Percentiles rank a stretch among this genome's conserved stretches.
These are phyloP conservation scores for Hippoglossus hippoglossus DNA, from an alignment of 2,797 vertebrate genomes.

Conservation along the genomic window DNA sequence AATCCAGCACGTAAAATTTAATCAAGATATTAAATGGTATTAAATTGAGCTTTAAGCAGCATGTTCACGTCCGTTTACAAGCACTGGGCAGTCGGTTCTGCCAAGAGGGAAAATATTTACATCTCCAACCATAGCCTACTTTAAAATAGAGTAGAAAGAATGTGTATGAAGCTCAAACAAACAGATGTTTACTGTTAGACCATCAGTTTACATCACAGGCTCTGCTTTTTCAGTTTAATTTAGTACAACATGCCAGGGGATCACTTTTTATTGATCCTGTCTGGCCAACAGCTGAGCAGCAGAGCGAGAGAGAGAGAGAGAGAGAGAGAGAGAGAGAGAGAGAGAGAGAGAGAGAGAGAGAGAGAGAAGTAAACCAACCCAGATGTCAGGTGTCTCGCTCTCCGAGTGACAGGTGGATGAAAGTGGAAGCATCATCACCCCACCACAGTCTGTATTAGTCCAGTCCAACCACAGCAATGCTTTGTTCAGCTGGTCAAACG, in stretches of 20 bases:
- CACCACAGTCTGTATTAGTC: constrained; percentile 34
- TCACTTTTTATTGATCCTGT: constrained; percentile 7
- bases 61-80: no score
- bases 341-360: background rate
- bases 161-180: background rate
- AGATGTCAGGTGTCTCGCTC: background rate
- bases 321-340: no score
- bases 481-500: constrained; percentile 33
- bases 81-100: background rate
- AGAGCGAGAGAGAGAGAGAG: background rate
- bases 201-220: background rate
- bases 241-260: background rate
- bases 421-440: constrained; percentile 23
- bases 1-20: constrained; percentile 2
- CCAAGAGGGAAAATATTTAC: background rate
- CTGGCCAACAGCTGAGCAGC: constrained; percentile 7
- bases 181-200: background rate
- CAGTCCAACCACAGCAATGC: constrained; percentile 40
- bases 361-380: background rate
- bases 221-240: background rate
- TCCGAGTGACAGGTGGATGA: constrained; percentile 42
- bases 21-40: constrained; percentile 23
- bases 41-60: constrained; percentile 8
- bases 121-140: background rate
- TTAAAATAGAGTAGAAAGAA: background rate